Evolutionary conservation across 2,797 vertebrate species (phyloP).

Genomic region (Paratrypauchen microcephalus): DNA sequence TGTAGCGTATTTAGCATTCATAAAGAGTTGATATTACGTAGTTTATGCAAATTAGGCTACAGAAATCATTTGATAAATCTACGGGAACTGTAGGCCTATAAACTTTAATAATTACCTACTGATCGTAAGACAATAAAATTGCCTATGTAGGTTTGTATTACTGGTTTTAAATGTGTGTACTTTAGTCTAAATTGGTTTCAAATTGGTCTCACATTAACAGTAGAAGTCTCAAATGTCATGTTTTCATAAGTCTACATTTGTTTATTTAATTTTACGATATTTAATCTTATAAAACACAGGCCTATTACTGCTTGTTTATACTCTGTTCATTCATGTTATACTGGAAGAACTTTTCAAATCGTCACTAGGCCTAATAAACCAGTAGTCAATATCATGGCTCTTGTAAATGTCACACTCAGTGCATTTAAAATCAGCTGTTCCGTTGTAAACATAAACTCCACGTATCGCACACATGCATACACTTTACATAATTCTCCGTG

Average conservation of each 20-base stretch:
- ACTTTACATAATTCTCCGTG: conserved; percentile 10
- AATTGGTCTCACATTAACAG: not conserved
- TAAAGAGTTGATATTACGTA: not conserved
- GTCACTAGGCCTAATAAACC: not conserved
- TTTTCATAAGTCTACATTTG: not conserved
- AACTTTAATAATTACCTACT: too few species aligned
- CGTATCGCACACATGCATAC: conserved; percentile 6
- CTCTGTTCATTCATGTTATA: too few species aligned
- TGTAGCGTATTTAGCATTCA: not conserved
- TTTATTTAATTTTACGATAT: not conserved
- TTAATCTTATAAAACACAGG: not conserved
- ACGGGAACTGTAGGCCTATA: not conserved
- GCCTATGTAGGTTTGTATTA: not conserved
- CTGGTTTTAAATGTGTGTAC: not conserved
- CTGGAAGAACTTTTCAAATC: not conserved
- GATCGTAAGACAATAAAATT: not conserved
- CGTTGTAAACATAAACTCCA: conserved; percentile 9
- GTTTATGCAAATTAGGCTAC: not conserved
- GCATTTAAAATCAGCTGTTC: conserved; percentile 1
- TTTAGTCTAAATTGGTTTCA: not conserved
- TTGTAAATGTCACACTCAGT: conserved; percentile 4
- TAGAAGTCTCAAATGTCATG: not conserved
- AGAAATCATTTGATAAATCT: not conserved
- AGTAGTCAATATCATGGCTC: not conserved
- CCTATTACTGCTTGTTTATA: not conserved